A percentile compares a stretch with the other conserved stretches of the same genome.
Conservation (phyloP, 2,888 invertebrate species). For the Drosophila infuscata region DNA sequence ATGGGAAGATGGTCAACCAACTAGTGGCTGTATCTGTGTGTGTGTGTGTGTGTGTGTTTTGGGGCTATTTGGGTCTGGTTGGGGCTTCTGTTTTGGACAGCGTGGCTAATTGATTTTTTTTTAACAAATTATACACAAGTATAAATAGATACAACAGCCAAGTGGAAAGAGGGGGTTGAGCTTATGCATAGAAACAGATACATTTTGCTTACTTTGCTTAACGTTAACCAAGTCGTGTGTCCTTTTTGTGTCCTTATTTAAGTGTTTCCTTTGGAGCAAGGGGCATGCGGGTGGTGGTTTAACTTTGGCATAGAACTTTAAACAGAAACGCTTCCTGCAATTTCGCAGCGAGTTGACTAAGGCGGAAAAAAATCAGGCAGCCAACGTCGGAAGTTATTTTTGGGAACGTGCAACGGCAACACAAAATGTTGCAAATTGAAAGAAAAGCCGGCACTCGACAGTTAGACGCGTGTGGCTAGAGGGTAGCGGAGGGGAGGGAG, state of each 20-base stretch:
- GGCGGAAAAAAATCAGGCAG: constrained; percentile 68
- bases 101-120: constrained; percentile 73
- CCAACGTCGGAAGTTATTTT: constrained; percentile 75
- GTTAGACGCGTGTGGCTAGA: constrained; percentile 6
- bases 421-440: constrained; percentile 77
- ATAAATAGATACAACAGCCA: constrained; percentile 23
- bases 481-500: neutral
- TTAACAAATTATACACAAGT: constrained; percentile 54
- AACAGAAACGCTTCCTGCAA: constrained; percentile 76
- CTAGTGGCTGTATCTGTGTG: constrained; percentile 29
- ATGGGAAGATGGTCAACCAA: constrained; percentile 36
- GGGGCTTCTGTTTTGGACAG: constrained; percentile 72
- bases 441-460: constrained; percentile 61
- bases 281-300: neutral
- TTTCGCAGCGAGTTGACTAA: constrained; percentile 57
- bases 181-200: neutral
- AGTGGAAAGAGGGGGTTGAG: neutral
- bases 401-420: constrained; percentile 67
- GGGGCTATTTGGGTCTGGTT: constrained; percentile 1
- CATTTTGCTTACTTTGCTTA: constrained; percentile 25
- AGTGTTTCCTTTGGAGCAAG: neutral
- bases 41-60: neutral
- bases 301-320: constrained; percentile 61
- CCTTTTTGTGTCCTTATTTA: constrained; percentile 4
- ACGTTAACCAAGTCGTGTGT: constrained; percentile 46